Evolutionary conservation across 1,140 invertebrate species (phyloP), one percentile per base, ranked within the genome.

Genomic region (Drosophila malerkotliana): DNA sequence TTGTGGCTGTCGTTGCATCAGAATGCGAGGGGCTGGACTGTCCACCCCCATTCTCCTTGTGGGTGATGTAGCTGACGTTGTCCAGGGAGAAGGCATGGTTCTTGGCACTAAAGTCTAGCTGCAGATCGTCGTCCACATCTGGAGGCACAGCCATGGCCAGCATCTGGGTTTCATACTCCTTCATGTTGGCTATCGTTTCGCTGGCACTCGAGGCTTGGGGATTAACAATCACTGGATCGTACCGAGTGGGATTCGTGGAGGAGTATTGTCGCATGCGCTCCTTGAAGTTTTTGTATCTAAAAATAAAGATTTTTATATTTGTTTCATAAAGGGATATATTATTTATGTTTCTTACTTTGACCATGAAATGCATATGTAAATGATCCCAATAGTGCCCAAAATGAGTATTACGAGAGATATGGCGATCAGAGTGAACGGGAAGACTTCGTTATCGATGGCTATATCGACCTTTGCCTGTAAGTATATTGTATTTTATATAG

Each of bases 291-390:
- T 96, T 96, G 83, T 96, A 97, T 72, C 95, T 96, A 68, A 34
- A 92, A 92, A 32, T 10, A 49, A 18, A 8, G 30, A 14, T 71
- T 37, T 7, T 37, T 10, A 73, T 2, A 37, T 9, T 21, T 5
- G 0, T n/a, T 0, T n/a, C 8, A 7, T 6, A 3, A 14, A 24
- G 5, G 1, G 21, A 21, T 14, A 18, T n/a, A 32, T 1, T 12
- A 0, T 28, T 21, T 21, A 10, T 0, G 1, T 47, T 47, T 87
- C 93, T 93, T 92, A 97, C 97, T 96, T 97, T 57, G 97, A 96
- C 97, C 97, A 98, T 0, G 97, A 97, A 44, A 97, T 95, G 88
- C 97, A 98, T 30, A 98, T 97, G 87, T 98, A 98, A 28, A 98
- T 95, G 37, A 98, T 98, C 10, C 96, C 97, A 55, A 96, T 95